Percentiles rank a stretch among this genome's conserved stretches.
Evolutionary conservation across 2,888 invertebrate species (phyloP).

Genomic region (Leptopilina myrica): DNA sequence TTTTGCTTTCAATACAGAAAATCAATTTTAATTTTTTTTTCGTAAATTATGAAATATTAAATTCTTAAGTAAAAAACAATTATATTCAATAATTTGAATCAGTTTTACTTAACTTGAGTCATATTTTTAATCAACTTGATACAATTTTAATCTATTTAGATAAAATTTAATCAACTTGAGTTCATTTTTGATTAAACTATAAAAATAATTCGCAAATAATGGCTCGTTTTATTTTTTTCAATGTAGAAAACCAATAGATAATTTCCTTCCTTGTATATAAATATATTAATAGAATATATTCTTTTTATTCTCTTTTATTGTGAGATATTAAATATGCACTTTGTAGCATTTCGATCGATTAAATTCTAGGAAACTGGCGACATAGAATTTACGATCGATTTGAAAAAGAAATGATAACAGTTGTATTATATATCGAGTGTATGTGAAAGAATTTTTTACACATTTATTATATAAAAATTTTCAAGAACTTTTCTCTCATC

Average conservation of each 20-base stretch:
- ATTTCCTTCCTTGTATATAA: not conserved
- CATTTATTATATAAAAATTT: conserved; percentile 47
- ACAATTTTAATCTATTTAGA: no score
- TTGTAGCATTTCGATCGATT: not conserved
- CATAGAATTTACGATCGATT: conserved; percentile 24
- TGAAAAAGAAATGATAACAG: conserved; percentile 46
- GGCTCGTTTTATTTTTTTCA: not conserved
- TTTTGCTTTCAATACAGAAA: no score
- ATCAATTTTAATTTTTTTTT: no score
- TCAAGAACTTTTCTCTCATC: conserved; percentile 55
- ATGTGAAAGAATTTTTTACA: conserved; percentile 52
- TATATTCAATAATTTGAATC: no score
- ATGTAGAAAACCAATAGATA: not conserved
- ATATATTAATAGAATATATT: not conserved
- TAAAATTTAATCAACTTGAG: no score
- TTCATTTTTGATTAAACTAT: no score
- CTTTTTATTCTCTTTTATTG: not conserved
- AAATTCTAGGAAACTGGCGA: conserved; percentile 21
- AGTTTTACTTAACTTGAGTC: no score
- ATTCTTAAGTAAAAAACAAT: no score
- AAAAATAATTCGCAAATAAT: no score
- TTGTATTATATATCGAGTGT: conserved; percentile 54
- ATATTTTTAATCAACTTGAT: no score
- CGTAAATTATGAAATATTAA: no score
- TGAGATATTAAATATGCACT: not conserved